Percentiles rank a stretch among this genome's conserved stretches.
These are phyloP conservation scores for Salticus scenicus DNA, from an alignment of 2,888 invertebrate species.

Conservation along the genomic window DNA sequence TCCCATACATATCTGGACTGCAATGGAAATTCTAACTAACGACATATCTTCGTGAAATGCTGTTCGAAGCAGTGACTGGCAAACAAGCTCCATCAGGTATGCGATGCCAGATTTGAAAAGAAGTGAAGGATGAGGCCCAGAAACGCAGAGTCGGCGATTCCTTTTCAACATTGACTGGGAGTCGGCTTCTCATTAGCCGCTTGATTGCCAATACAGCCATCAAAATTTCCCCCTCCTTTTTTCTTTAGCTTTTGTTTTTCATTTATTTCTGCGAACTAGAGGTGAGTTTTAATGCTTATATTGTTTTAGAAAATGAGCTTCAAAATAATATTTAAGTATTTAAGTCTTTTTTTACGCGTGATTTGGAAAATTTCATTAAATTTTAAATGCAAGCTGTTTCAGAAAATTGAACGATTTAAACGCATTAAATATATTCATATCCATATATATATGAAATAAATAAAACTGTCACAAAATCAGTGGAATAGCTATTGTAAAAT, in stretches of 20 bases:
- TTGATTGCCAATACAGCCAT: slow-evolving; percentile 67
- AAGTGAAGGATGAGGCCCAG: slow-evolving; percentile 24
- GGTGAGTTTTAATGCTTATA: too few species aligned
- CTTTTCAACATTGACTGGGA: slow-evolving; percentile 47
- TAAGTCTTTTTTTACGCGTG: too few species aligned
- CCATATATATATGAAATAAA: too few species aligned
- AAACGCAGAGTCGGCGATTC: slow-evolving; percentile 56
- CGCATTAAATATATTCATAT: too few species aligned
- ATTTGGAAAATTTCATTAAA: too few species aligned
- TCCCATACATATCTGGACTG: not conserved
- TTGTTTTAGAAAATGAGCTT: too few species aligned
- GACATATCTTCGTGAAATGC: not conserved
- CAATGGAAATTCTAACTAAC: not conserved
- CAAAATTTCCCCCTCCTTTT: slow-evolving; percentile 31
- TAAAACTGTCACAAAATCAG: too few species aligned
- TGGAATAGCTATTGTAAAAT: too few species aligned
- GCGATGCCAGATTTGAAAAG: slow-evolving; percentile 53
- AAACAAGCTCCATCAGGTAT: slow-evolving; percentile 48
- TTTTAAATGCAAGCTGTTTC: too few species aligned
- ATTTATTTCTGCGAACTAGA: slow-evolving; percentile 1
- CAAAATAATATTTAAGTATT: too few species aligned
- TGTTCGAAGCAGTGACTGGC: slow-evolving; percentile 12
- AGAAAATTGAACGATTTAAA: too few species aligned
- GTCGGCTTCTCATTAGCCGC: slow-evolving; percentile 53
- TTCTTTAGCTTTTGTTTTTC: not conserved